phyloP scores from a whole-genome alignment of 2,888 invertebrate genomes.

The Stomorhina lunata region DNA sequence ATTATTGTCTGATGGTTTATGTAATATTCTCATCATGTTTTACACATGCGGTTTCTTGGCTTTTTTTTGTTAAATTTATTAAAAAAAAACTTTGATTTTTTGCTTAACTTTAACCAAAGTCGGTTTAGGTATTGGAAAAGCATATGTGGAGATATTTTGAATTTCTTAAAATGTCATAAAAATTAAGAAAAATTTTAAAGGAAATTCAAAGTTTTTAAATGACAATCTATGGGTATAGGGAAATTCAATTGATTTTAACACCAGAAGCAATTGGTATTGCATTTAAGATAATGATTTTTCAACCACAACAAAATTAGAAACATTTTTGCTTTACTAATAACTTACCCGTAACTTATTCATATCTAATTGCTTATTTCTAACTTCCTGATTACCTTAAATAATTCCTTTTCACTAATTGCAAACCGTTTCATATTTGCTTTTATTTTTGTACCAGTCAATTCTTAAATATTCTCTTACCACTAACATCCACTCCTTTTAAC shows the following conservation, averaged over 20 bases:
- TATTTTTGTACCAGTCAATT: background rate
- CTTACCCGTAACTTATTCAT: no score
- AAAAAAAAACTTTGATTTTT: background rate
- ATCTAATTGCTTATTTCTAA: no score
- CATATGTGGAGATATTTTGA: slow-evolving; percentile 16
- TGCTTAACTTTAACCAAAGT: no score
- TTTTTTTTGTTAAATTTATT: background rate
- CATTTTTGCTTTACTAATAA: no score
- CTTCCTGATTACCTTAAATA: no score
- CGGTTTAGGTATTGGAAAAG: background rate
- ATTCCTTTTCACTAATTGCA: no score
- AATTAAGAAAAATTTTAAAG: slow-evolving; percentile 22
- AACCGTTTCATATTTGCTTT: no score
- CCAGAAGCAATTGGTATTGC: no score
- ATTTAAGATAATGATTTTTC: no score
- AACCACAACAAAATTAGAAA: no score
- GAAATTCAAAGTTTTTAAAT: background rate
- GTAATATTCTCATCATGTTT: slow-evolving; percentile 58
- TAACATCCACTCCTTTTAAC: slow-evolving; percentile 10
- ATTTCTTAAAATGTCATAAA: slow-evolving; percentile 29
- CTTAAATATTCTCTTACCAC: background rate
- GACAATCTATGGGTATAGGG: no score
- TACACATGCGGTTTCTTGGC: slow-evolving; percentile 31
- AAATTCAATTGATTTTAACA: no score
- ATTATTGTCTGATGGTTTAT: slow-evolving; percentile 54